A percentile compares a stretch with the other conserved stretches of the same genome.
Conservation (phyloP, 1,140 invertebrate genomes). For the Drosophila truncata region DNA sequence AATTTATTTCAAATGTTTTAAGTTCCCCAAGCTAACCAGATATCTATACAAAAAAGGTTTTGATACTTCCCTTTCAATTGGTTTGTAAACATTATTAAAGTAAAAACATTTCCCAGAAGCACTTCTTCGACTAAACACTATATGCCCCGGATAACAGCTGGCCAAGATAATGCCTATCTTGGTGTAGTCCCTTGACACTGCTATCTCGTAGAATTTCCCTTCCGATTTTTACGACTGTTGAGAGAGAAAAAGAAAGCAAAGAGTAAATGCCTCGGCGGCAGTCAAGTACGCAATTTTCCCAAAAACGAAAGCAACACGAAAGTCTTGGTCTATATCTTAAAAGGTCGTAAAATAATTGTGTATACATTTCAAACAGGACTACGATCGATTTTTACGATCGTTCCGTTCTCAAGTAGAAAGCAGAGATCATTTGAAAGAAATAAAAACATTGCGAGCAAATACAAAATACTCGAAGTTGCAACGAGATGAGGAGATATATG, state of each 20-base stretch:
- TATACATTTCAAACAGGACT: slow-evolving; percentile 79
- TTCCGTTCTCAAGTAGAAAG: slow-evolving; percentile 72
- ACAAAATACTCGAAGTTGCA: slow-evolving; percentile 36
- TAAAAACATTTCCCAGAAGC: slow-evolving; percentile 25
- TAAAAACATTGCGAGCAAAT: slow-evolving; percentile 73
- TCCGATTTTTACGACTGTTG: slow-evolving; percentile 70
- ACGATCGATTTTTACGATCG: slow-evolving; percentile 68
- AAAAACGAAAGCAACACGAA: slow-evolving; percentile 42
- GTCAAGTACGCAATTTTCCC: slow-evolving; percentile 74
- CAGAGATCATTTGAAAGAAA: slow-evolving; percentile 81
- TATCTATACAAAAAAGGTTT: neutral
- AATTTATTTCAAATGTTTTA: neutral
- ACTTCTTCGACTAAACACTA: slow-evolving; percentile 18
- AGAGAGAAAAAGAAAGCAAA: slow-evolving; percentile 42
- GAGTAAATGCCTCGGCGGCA: slow-evolving; percentile 20
- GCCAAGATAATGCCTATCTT: slow-evolving; percentile 61
- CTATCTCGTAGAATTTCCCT: slow-evolving; percentile 68
- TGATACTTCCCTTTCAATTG: slow-evolving; percentile 26
- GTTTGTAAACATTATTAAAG: slow-evolving; percentile 45
- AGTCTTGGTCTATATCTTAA: slow-evolving; percentile 70
- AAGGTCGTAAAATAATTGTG: slow-evolving; percentile 78
- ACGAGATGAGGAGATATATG: neutral
- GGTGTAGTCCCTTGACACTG: slow-evolving; percentile 36
- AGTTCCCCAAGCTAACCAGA: neutral
- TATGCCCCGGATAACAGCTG: slow-evolving; percentile 37